These are phyloP conservation scores for Cyphomyrus plagiostoma DNA, from an alignment of 2,113 vertebrate species.

Conservation along the genomic window DNA sequence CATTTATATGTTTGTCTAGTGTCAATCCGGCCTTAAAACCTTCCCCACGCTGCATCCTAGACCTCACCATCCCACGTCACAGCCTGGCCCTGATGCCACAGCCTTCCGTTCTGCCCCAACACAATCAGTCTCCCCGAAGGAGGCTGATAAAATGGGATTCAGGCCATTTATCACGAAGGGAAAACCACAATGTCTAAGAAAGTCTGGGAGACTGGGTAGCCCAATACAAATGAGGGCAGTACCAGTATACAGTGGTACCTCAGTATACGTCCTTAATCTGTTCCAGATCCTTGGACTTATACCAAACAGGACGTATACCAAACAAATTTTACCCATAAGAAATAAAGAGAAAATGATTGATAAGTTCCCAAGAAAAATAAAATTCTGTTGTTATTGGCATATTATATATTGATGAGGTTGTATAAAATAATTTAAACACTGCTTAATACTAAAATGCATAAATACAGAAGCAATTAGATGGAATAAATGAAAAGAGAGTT, in stretches of 20 bases:
- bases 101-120: background rate
- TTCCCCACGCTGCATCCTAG: background rate
- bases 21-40: background rate
- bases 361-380: no score
- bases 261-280: no score
- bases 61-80: background rate
- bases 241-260: background rate
- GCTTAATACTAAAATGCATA: no score
- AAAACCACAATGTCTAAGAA: background rate
- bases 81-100: background rate
- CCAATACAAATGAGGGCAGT: background rate
- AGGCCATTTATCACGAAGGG: background rate
- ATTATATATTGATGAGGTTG: no score
- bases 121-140: background rate
- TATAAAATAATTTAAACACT: no score
- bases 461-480: no score
- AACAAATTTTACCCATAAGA: no score
- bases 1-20: background rate
- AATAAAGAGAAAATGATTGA: no score
- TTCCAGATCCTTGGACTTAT: no score
- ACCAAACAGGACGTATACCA: no score
- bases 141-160: background rate
- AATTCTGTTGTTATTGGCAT: no score
- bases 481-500: no score
- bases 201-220: background rate